A percentile compares a stretch with the other conserved stretches of the same genome.
Conservation (phyloP, 1,140 invertebrate genomes). For the Bombus ignitus region DNA sequence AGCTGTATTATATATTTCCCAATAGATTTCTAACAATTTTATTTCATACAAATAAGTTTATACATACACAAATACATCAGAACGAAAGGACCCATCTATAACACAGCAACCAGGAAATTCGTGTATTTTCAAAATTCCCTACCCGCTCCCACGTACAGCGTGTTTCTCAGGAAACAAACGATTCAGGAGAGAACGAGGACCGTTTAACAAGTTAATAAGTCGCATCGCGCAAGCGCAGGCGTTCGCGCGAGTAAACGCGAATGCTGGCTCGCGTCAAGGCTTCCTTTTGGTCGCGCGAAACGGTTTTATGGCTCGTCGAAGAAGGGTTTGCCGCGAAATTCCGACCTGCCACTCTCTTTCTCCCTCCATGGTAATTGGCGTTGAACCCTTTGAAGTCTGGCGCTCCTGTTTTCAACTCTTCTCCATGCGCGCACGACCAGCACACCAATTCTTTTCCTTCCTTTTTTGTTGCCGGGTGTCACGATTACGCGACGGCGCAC, state of each 20-base stretch:
- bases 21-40: too few species aligned
- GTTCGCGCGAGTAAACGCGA: slow-evolving; percentile 42
- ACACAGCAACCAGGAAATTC: not conserved
- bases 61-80: too few species aligned
- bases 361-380: slow-evolving; percentile 43
- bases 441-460: not conserved
- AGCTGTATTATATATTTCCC: too few species aligned
- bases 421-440: slow-evolving; percentile 20
- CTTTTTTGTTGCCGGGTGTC: slow-evolving; percentile 29
- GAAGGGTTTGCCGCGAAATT: slow-evolving; percentile 37
- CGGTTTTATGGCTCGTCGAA: slow-evolving; percentile 25
- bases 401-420: slow-evolving; percentile 27
- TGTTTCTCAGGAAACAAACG: slow-evolving; percentile 16
- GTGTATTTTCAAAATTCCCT: slow-evolving; percentile 3
- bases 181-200: slow-evolving; percentile 18
- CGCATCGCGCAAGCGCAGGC: slow-evolving; percentile 27
- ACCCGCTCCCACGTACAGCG: not conserved
- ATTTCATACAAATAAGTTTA: too few species aligned
- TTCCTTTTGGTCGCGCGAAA: slow-evolving; percentile 42
- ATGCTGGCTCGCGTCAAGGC: slow-evolving; percentile 31
- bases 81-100: not conserved
- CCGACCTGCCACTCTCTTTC: not conserved
- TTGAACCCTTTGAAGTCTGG: slow-evolving; percentile 63
- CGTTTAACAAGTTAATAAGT: slow-evolving; percentile 53
- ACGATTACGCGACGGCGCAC: slow-evolving; percentile 23